Conservation (phyloP, 2,888 invertebrate genomes). For the Athrips mouffetella region DNA sequence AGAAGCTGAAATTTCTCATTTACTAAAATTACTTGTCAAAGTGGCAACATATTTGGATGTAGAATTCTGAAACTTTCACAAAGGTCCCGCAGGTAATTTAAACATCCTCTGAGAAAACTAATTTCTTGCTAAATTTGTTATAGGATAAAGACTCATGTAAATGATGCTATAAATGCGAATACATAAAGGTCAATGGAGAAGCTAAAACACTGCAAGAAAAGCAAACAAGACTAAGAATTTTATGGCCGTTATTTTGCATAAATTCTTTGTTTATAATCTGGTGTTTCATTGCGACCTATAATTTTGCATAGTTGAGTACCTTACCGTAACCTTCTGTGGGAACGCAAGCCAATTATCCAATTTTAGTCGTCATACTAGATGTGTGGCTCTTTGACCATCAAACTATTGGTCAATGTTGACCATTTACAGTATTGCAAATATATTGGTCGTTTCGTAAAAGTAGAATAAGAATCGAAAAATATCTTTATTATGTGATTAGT, state of each 20-base stretch:
- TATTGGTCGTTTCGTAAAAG: slow-evolving; percentile 37
- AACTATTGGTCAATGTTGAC: slow-evolving; percentile 35
- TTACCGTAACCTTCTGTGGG: slow-evolving; percentile 38
- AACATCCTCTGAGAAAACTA: no score
- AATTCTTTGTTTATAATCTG: background rate
- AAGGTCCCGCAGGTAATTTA: no score
- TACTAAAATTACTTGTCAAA: no score
- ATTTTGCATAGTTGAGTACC: slow-evolving; percentile 6
- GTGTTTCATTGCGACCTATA: background rate
- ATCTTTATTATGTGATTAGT: no score
- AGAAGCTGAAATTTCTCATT: no score
- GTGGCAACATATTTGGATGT: no score
- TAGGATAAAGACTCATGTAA: no score
- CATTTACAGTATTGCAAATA: slow-evolving; percentile 31
- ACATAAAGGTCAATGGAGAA: no score
- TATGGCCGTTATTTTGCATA: background rate
- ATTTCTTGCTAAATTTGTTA: no score
- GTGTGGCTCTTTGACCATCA: slow-evolving; percentile 38
- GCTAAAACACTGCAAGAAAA: background rate
- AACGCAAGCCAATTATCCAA: slow-evolving; percentile 56
- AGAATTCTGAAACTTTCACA: no score
- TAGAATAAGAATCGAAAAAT: no score
- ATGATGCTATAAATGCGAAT: no score
- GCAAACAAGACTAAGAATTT: background rate
- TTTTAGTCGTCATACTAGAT: slow-evolving; percentile 42